Evolutionary conservation across 2,888 invertebrate genomes (phyloP).

Genomic region (Chydorus sphaericus): DNA sequence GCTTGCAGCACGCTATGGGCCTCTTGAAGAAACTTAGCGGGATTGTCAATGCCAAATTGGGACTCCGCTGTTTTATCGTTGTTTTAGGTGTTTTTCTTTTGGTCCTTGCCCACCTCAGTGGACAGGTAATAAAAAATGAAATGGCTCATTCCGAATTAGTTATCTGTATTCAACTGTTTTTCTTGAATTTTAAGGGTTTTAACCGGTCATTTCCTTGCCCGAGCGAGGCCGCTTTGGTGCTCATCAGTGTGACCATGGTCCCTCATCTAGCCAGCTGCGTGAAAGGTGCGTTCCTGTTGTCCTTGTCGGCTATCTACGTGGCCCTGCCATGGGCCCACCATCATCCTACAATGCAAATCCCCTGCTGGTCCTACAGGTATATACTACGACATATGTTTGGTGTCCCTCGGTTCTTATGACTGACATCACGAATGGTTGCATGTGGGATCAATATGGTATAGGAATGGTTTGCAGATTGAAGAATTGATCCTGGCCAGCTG

Average conservation of each 20-base stretch:
- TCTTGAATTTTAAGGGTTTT: too few species aligned
- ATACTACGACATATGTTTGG: too few species aligned
- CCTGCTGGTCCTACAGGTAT: constrained; percentile 3
- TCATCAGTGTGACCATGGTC: not conserved
- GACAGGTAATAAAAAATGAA: not conserved
- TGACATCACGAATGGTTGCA: not conserved
- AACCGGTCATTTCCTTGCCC: not conserved
- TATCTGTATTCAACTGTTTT: too few species aligned
- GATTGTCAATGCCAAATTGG: not conserved
- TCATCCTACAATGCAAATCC: not conserved
- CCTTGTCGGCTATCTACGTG: not conserved
- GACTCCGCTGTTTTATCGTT: not conserved
- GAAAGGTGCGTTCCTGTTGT: constrained; percentile 1
- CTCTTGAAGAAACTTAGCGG: not conserved
- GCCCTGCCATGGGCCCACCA: not conserved
- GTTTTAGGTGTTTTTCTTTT: not conserved
- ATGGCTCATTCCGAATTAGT: too few species aligned
- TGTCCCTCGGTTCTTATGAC: too few species aligned
- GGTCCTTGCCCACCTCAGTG: not conserved
- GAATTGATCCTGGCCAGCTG: constrained; percentile 3
- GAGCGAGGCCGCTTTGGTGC: not conserved
- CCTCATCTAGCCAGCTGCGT: constrained; percentile 5
- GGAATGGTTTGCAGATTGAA: not conserved
- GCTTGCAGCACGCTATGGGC: not conserved
- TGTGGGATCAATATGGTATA: not conserved